Evolutionary conservation across 2,797 vertebrate species (phyloP).

Genomic region (Tapera naevia): DNA sequence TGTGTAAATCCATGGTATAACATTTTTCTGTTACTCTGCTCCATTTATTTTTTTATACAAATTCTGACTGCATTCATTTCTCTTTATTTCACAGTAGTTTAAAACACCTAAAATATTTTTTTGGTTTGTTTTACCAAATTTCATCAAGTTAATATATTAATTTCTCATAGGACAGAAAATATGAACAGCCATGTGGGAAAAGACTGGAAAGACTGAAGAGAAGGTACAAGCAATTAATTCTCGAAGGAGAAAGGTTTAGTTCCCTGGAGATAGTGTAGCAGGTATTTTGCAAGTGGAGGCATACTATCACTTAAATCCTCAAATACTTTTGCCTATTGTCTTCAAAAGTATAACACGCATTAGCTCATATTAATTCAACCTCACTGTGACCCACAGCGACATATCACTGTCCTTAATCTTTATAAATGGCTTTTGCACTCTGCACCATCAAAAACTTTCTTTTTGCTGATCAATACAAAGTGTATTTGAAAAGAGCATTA

Average conservation of each 20-base stretch:
- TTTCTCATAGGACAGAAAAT: neutral
- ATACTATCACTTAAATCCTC: slow-evolving; percentile 46
- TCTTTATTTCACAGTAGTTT: neutral
- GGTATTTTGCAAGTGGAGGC: slow-evolving; percentile 46
- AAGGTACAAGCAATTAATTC: slow-evolving; percentile 17
- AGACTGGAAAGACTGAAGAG: neutral
- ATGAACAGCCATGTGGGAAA: neutral
- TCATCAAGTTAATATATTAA: neutral
- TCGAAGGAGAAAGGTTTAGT: slow-evolving; percentile 20
- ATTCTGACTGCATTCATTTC: neutral
- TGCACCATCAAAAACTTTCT: slow-evolving; percentile 70
- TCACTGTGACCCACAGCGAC: neutral
- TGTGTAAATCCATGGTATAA: neutral
- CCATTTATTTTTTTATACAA: neutral
- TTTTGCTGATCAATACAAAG: slow-evolving; percentile 85
- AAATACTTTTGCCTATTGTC: slow-evolving; percentile 41
- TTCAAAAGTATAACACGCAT: slow-evolving; percentile 63
- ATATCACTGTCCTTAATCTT: slow-evolving; percentile 60
- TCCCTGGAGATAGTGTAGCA: slow-evolving; percentile 1
- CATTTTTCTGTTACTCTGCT: neutral
- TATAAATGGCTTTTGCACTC: slow-evolving; percentile 69
- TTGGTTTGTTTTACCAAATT: neutral
- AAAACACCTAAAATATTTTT: neutral
- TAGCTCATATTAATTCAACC: slow-evolving; percentile 66
- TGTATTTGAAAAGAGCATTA: slow-evolving; percentile 82